phyloP scores from a whole-genome alignment of 2,113 vertebrate genomes.

The Callorhinus ursinus region DNA sequence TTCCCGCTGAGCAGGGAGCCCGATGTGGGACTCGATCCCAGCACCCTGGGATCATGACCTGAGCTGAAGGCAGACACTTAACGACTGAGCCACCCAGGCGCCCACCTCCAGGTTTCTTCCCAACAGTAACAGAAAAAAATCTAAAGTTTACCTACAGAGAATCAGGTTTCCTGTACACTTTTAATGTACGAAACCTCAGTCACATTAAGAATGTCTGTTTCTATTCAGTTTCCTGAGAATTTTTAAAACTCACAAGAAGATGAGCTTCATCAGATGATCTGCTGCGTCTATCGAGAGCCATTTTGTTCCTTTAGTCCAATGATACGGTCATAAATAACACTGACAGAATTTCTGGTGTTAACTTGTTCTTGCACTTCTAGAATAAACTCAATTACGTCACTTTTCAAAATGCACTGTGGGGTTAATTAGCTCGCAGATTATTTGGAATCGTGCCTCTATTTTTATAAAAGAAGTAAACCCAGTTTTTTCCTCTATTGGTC shows the following conservation, averaged over 20 bases:
- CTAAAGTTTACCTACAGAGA: neutral
- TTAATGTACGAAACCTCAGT: neutral
- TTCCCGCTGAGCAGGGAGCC: too few relatives aligned
- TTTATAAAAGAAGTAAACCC: neutral
- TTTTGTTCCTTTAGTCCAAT: neutral
- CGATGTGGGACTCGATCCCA: too few relatives aligned
- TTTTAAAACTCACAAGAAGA: neutral
- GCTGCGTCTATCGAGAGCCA: neutral
- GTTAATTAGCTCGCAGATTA: neutral
- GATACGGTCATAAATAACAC: accelerated
- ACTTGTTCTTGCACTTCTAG: neutral
- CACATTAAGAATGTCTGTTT: neutral
- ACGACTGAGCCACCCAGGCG: too few relatives aligned
- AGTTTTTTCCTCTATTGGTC: neutral
- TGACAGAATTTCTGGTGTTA: neutral
- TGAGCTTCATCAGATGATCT: neutral
- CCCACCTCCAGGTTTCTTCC: accelerated
- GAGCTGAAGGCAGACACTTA: too few relatives aligned
- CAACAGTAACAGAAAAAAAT: neutral
- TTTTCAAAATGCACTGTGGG: neutral
- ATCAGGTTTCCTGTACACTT: neutral
- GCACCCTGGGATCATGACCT: too few relatives aligned
- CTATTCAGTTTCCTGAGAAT: neutral
- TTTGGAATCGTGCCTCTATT: neutral
- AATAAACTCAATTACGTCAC: neutral